Conservation (phyloP, 2,797 vertebrate genomes). For the Salmo trutta region DNA sequence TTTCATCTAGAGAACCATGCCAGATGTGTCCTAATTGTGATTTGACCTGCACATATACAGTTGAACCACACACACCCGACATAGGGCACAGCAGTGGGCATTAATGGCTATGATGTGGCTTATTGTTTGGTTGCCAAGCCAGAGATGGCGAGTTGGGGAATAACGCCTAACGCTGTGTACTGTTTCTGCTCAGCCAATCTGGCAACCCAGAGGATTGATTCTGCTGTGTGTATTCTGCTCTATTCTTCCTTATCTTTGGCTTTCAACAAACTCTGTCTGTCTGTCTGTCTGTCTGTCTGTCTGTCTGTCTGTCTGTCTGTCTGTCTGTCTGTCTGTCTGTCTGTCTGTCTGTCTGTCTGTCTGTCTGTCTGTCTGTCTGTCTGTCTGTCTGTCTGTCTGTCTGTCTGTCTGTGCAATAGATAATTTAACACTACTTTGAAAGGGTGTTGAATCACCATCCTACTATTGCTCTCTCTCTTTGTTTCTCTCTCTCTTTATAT, state of each 20-base stretch:
- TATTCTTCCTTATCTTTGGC: no score
- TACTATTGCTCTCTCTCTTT: background rate
- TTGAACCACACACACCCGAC: background rate
- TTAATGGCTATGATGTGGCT: background rate
- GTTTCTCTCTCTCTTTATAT: background rate
- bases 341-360: no score
- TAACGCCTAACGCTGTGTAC: constrained; percentile 46
- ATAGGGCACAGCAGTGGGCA: background rate
- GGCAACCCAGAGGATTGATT: constrained; percentile 10
- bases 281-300: no score
- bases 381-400: no score
- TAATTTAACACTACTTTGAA: background rate
- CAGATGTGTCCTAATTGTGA: constrained; percentile 29
- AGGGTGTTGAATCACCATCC: background rate
- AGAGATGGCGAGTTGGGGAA: constrained; percentile 35
- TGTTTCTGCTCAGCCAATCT: constrained; percentile 49
- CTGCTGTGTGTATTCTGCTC: background rate
- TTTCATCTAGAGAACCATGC: constrained; percentile 46
- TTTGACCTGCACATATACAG: background rate
- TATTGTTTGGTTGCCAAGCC: constrained; percentile 25
- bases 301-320: no score
- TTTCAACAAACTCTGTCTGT: no score
- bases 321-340: no score
- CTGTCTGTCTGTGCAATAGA: background rate
- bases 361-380: no score